A percentile compares a stretch with the other conserved stretches of the same genome.
Conservation (phyloP, 2,888 invertebrate species). For the Himalopsyche japonica region DNA sequence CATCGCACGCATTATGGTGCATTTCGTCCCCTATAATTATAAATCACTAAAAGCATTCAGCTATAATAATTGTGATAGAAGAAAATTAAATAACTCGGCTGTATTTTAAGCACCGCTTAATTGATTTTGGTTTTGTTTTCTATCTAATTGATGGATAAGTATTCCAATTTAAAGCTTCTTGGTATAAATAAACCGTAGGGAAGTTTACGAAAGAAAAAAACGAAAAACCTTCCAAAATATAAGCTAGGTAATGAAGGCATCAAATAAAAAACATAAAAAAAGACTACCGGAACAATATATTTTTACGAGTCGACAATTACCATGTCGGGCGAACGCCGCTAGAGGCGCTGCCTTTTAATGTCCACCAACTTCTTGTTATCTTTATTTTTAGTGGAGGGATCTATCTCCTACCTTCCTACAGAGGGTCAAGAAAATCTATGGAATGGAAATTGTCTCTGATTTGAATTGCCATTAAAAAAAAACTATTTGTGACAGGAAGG, state of each 20-base stretch:
- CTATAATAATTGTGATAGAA: too few species aligned
- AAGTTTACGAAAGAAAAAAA: not conserved
- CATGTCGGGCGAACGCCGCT: conserved; percentile 6
- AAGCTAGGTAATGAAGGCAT: conserved; percentile 7
- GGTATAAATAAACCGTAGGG: too few species aligned
- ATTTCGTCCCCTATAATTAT: too few species aligned
- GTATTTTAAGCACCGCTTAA: too few species aligned
- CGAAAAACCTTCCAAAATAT: not conserved
- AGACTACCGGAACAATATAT: conserved; percentile 29
- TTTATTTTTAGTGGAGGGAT: not conserved
- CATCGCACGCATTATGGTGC: too few species aligned
- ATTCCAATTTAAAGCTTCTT: too few species aligned
- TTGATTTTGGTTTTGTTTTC: too few species aligned
- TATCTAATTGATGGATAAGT: too few species aligned
- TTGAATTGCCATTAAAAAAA: not conserved
- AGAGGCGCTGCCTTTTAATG: not conserved
- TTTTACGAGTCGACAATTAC: conserved; percentile 34
- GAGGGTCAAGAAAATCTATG: not conserved
- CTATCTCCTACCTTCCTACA: not conserved
- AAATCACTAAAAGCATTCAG: too few species aligned
- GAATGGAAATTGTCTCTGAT: not conserved
- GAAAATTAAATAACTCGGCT: too few species aligned
- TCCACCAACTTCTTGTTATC: not conserved
- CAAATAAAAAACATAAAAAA: conserved; percentile 14
- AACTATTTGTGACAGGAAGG: not conserved